Evolutionary conservation across 2,888 invertebrate species (phyloP), one percentile per base, ranked within the genome.

Genomic region (Calameuta pallipes): DNA sequence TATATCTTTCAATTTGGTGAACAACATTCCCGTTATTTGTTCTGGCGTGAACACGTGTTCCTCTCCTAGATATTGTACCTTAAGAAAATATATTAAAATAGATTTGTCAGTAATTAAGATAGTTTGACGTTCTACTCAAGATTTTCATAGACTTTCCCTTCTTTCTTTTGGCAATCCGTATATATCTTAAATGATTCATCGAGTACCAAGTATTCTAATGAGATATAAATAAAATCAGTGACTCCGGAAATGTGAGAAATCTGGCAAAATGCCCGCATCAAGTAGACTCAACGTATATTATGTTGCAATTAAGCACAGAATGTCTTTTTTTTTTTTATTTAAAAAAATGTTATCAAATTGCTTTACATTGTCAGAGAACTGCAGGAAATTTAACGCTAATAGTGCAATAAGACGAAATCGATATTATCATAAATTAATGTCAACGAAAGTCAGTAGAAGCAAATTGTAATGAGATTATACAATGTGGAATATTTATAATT

Each of bases 1-100:
- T 82, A 95, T 96, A 87, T 98, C 97, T 92, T 98, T 99, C 82
- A 99, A 93, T 92, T 99, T 99, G 68, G 98, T 98, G 85, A 99
- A 95, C 83, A 99, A 93, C 97, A 99, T 99, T 30, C 98, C 98
- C 73, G 98, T 95, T 85, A 99, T 94, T 93, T 99, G 99, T 92
- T 98, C 98, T 0, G 98, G 97, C 35, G 95, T 95, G 92, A 98
- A 98, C 75, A 95, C 93, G 89, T 96, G 95, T 83, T 96, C 95
- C 92, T 98, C 97, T 83, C 95, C 96, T 89, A 98, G 93, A 92
- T 98, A 99, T 89, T 95, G 93, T 77, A 95, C 95, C 95, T 96
- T 83, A n/a, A 90, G 86, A 79, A 83, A 78, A 23, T 23, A 56
- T 15, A 1, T 23, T 23, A 23, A 56, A 56, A 56, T 79, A 76